Evolutionary conservation across 2,888 invertebrate genomes (phyloP).

Genomic region (Oscheius sp.): DNA sequence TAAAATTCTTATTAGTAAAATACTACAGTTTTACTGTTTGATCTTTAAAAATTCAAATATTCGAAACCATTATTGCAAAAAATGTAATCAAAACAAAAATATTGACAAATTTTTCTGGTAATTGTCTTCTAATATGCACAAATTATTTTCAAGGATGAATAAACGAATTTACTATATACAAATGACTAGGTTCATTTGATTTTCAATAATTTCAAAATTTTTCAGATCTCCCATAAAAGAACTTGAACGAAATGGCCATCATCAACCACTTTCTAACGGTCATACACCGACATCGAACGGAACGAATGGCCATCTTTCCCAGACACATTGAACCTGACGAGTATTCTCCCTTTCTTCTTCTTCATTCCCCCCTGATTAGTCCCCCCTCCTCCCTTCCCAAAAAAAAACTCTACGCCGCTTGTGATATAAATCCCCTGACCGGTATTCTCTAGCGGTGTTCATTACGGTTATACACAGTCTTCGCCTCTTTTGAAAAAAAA

Average conservation of each 20-base stretch:
- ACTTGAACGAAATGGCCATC: slow-evolving; percentile 14
- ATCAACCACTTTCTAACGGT: background rate
- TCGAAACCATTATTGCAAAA: no score
- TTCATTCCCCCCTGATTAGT: background rate
- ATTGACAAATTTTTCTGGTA: no score
- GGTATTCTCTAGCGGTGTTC: background rate
- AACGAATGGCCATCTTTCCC: background rate
- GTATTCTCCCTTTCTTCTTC: background rate
- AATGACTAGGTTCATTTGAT: no score
- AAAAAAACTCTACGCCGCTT: slow-evolving; percentile 1
- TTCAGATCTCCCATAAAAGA: slow-evolving; percentile 23
- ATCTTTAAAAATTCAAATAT: no score
- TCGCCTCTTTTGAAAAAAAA: no score
- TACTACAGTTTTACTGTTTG: no score
- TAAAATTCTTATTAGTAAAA: no score
- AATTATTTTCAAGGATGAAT: no score
- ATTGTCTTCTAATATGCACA: no score
- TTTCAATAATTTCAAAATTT: background rate
- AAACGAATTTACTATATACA: no score
- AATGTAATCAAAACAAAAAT: no score
- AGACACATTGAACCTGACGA: background rate
- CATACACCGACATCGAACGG: background rate
- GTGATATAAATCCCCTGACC: background rate
- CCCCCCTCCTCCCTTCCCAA: background rate
- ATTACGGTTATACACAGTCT: background rate